phyloP scores from a whole-genome alignment of 2,113 vertebrate species.

The Catharus bicknelli region DNA sequence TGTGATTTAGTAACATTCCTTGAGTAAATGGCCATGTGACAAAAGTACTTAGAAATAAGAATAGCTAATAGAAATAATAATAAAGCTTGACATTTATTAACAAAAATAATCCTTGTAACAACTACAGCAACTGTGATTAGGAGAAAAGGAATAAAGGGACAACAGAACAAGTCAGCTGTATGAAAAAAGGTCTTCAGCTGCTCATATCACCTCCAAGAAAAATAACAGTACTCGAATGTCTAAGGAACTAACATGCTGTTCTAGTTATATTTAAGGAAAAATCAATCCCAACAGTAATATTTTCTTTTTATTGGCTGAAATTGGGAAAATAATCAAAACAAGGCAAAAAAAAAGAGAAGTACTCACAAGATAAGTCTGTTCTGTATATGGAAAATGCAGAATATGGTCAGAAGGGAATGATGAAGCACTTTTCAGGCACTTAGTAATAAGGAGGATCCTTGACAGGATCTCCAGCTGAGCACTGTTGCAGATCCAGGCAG shows the following conservation, averaged over 20 bases:
- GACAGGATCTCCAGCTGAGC: background rate
- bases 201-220: background rate
- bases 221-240: background rate
- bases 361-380: background rate
- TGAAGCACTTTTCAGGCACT: constrained; percentile 18
- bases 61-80: background rate
- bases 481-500: background rate
- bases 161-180: background rate
- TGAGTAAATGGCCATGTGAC: background rate
- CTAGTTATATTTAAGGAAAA: background rate
- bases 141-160: background rate
- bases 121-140: background rate
- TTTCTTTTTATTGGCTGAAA: background rate
- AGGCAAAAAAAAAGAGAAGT: background rate
- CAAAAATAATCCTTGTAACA: background rate
- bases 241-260: background rate
- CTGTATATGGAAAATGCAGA: background rate
- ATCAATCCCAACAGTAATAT: background rate
- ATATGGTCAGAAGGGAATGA: constrained; percentile 15
- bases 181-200: background rate
- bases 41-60: background rate
- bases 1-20: background rate
- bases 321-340: background rate
- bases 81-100: background rate
- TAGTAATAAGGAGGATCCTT: background rate